These are phyloP conservation scores for Hirtodrosophila confusa DNA, from an alignment of 2,888 invertebrate genomes.

Conservation along the genomic window DNA sequence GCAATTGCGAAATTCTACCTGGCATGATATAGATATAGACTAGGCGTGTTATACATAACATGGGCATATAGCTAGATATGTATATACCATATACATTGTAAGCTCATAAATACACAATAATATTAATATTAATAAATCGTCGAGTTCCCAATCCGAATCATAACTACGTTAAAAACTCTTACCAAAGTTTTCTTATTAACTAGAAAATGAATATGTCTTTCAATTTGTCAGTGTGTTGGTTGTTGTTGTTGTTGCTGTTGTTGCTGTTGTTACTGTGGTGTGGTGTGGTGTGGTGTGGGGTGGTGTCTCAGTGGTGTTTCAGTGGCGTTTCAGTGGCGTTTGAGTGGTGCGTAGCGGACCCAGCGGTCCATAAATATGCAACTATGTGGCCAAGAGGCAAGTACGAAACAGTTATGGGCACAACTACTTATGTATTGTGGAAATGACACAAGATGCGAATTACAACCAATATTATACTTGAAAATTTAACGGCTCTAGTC, in stretches of 20 bases:
- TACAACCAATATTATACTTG: slow-evolving; percentile 64
- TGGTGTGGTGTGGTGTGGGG: too few species aligned
- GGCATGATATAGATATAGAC: slow-evolving; percentile 37
- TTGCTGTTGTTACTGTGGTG: background rate
- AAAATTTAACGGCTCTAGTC: slow-evolving; percentile 87
- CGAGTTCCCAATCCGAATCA: slow-evolving; percentile 34
- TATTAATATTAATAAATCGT: slow-evolving; percentile 41
- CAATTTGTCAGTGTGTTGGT: slow-evolving; percentile 45
- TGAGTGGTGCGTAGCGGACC: slow-evolving; percentile 43
- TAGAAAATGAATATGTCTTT: slow-evolving; percentile 74
- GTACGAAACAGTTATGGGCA: slow-evolving; percentile 52
- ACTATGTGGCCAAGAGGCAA: slow-evolving; percentile 69
- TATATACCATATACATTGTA: slow-evolving; percentile 45
- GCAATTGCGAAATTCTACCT: background rate
- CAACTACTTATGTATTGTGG: slow-evolving; percentile 26
- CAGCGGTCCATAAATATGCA: slow-evolving; percentile 71
- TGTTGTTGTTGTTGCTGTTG: slow-evolving; percentile 27
- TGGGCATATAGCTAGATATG: slow-evolving; percentile 59
- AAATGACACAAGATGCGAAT: slow-evolving; percentile 30
- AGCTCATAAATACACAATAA: slow-evolving; percentile 78
- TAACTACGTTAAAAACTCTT: slow-evolving; percentile 56
- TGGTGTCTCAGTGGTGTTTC: background rate
- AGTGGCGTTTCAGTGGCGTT: slow-evolving; percentile 6
- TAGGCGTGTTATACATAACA: slow-evolving; percentile 6
- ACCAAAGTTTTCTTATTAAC: slow-evolving; percentile 39